These are phyloP conservation scores for Ahaetulla prasina DNA, from an alignment of 2,113 vertebrate genomes.

Conservation along the genomic window DNA sequence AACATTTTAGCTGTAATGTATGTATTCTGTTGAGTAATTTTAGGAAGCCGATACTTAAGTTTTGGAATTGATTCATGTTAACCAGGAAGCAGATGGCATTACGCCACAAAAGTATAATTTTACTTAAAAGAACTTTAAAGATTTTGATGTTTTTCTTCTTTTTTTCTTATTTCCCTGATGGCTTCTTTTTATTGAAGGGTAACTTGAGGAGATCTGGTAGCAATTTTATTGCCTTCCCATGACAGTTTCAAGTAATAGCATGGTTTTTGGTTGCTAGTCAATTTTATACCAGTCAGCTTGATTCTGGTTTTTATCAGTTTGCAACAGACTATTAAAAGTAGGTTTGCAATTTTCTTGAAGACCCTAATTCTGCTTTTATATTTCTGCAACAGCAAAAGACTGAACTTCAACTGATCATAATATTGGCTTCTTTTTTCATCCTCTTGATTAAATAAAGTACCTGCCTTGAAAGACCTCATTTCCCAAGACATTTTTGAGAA, in stretches of 20 bases:
- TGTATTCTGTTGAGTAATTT: conserved; percentile 61
- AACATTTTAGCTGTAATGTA: conserved; percentile 37
- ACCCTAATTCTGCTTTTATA: conserved; percentile 51
- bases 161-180: conserved; percentile 74
- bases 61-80: conserved; percentile 68
- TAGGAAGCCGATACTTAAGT: conserved; percentile 54
- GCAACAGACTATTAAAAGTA: conserved; percentile 60
- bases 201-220: conserved; percentile 79
- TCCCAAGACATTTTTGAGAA: conserved; percentile 45
- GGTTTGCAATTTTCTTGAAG: conserved; percentile 56
- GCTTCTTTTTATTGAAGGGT: conserved; percentile 78
- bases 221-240: conserved; percentile 77
- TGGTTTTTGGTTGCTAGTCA: conserved; percentile 69
- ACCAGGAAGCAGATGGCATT: conserved; percentile 68
- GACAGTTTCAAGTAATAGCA: conserved; percentile 75
- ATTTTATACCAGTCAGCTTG: conserved; percentile 66
- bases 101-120: conserved; percentile 69
- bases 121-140: conserved; percentile 71
- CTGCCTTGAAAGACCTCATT: conserved; percentile 39
- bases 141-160: conserved; percentile 72
- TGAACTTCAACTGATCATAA: conserved; percentile 60
- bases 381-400: conserved; percentile 61
- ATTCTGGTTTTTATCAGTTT: conserved; percentile 73
- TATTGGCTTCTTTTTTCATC: conserved; percentile 57
- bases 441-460: conserved; percentile 51